phyloP scores from a whole-genome alignment of 2,113 vertebrate species.

The Dipodomys stephensi region DNA sequence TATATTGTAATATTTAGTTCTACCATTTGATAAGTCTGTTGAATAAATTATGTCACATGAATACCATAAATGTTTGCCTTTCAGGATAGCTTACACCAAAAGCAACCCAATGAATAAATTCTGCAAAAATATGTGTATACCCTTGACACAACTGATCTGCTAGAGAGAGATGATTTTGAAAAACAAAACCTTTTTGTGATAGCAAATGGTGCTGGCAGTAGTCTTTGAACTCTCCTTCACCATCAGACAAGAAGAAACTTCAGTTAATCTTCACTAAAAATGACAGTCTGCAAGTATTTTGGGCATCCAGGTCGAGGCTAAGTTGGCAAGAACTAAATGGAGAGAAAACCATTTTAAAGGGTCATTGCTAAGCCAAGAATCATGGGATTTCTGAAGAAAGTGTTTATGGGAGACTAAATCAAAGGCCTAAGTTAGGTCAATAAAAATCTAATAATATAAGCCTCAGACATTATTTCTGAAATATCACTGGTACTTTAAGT shows the following conservation, averaged over 20 bases:
- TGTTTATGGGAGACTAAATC: conserved; percentile 72
- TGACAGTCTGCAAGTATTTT: conserved; percentile 71
- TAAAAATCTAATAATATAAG: conserved; percentile 76
- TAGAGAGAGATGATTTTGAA: conserved; percentile 51
- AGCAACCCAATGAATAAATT: conserved; percentile 64
- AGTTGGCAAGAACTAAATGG: conserved; percentile 72
- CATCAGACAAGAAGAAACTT: conserved; percentile 67
- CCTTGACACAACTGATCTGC: conserved; percentile 14
- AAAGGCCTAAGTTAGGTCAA: conserved; percentile 69
- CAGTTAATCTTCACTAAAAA: conserved; percentile 79
- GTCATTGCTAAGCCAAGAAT: conserved; percentile 69
- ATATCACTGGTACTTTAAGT: conserved; percentile 68
- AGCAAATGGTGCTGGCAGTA: conserved; percentile 59
- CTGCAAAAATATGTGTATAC: neutral
- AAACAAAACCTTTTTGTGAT: conserved; percentile 51
- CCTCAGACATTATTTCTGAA: conserved; percentile 63
- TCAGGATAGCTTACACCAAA: conserved; percentile 41
- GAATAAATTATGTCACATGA: conserved; percentile 35
- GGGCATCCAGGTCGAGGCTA: conserved; percentile 70
- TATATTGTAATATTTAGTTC: conserved; percentile 2
- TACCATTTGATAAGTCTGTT: conserved; percentile 23
- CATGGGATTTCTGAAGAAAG: conserved; percentile 70
- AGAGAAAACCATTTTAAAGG: conserved; percentile 75
- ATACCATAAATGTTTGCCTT: conserved; percentile 57
- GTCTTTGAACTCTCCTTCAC: conserved; percentile 80